Evolutionary conservation across 2,888 invertebrate genomes (phyloP).

Genomic region (Trachelus tabidus): DNA sequence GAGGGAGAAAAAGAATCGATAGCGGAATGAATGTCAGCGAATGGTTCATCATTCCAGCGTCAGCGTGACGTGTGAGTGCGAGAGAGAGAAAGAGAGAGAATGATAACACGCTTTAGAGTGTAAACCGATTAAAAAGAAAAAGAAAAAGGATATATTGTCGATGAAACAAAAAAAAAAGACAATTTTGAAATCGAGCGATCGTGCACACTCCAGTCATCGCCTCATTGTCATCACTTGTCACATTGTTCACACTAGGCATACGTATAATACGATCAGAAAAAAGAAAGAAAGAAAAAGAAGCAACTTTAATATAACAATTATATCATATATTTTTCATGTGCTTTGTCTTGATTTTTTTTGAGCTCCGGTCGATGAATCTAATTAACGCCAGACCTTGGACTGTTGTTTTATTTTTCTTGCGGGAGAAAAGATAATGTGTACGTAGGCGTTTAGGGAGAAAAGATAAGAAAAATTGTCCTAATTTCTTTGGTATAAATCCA

Average conservation of each 20-base stretch:
- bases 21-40: conserved; percentile 12
- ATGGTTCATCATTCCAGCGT: conserved; percentile 11
- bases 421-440: neutral
- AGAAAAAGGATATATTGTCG: neutral
- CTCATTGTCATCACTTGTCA: conserved; percentile 19
- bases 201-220: conserved; percentile 17
- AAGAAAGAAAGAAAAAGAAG: neutral
- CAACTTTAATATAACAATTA: conserved; percentile 28
- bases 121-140: neutral
- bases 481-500: neutral
- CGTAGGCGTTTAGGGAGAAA: neutral
- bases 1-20: neutral
- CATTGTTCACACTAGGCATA: conserved; percentile 23
- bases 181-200: neutral
- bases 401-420: neutral
- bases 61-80: neutral
- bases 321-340: conserved; percentile 24
- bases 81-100: neutral
- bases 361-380: conserved; percentile 1
- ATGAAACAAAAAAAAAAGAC: neutral
- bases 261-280: conserved; percentile 17
- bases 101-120: neutral
- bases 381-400: neutral
- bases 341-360: conserved; percentile 19
- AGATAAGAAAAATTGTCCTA: neutral